Percentiles rank a stretch among this genome's conserved stretches.
These are phyloP conservation scores for Tauraco hartlaubi DNA, from an alignment of 2,797 vertebrate species.

Conservation along the genomic window DNA sequence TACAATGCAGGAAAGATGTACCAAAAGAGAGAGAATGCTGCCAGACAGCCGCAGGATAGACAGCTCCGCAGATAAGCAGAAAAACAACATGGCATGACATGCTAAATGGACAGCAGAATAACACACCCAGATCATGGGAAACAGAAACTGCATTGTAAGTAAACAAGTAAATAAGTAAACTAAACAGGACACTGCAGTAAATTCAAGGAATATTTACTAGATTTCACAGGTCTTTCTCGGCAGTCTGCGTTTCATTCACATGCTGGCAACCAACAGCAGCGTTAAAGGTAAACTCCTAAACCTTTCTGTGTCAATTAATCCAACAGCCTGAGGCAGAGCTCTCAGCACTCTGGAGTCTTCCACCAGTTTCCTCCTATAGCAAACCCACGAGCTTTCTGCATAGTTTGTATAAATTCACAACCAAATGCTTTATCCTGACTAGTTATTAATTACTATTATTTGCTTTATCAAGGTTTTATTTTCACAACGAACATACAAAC, in stretches of 20 bases:
- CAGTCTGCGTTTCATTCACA: fast-evolving
- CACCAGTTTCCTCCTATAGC: background rate
- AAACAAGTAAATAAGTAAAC: too few species aligned
- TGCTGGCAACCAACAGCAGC: fast-evolving
- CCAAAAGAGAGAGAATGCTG: background rate
- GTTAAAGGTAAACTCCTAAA: background rate
- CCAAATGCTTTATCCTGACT: background rate
- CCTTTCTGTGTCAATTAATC: background rate
- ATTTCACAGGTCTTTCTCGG: background rate
- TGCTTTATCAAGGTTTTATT: background rate
- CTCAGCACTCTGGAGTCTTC: background rate
- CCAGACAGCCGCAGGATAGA: background rate
- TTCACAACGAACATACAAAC: background rate
- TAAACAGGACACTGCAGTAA: background rate
- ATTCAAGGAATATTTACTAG: background rate
- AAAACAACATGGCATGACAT: fast-evolving
- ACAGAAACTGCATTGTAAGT: fast-evolving
- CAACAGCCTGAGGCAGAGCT: background rate
- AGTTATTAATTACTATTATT: background rate
- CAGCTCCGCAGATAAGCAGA: background rate
- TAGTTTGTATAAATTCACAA: background rate
- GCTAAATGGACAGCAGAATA: background rate
- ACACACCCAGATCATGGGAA: background rate
- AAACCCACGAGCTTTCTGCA: background rate
- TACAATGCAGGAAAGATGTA: fast-evolving